A percentile compares a stretch with the other conserved stretches of the same genome.
Conservation (phyloP, 1,140 invertebrate species). For the Spodoptera frugiperda region DNA sequence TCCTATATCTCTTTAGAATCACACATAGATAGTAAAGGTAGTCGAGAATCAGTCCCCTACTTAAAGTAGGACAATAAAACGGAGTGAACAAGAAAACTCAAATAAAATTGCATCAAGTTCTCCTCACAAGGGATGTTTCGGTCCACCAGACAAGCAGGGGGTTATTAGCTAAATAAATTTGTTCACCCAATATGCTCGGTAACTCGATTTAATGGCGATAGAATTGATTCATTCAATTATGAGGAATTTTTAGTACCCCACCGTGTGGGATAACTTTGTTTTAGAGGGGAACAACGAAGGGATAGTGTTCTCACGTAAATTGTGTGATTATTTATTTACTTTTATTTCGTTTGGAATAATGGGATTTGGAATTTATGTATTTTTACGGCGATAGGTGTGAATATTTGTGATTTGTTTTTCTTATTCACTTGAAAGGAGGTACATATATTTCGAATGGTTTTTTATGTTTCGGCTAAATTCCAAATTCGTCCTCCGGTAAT, state of each 20-base stretch:
- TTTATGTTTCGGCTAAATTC: too few species aligned
- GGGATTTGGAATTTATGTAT: neutral
- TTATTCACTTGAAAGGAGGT: too few species aligned
- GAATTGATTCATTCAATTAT: constrained; percentile 86
- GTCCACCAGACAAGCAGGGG: constrained; percentile 64
- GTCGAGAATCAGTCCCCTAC: too few species aligned
- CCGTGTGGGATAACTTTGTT: constrained; percentile 76
- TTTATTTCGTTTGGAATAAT: constrained; percentile 18
- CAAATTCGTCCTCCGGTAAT: too few species aligned
- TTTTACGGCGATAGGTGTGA: neutral
- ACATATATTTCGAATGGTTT: too few species aligned
- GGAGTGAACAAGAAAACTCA: neutral
- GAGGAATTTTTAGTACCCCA: constrained; percentile 85
- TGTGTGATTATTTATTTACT: constrained; percentile 66
- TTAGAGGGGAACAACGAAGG: constrained; percentile 65
- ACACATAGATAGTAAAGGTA: too few species aligned
- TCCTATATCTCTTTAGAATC: too few species aligned
- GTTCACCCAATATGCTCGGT: constrained; percentile 85
- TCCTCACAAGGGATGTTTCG: constrained; percentile 69
- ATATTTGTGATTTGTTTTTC: neutral
- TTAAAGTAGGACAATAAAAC: too few species aligned
- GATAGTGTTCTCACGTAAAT: constrained; percentile 74
- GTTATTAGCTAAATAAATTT: constrained; percentile 86
- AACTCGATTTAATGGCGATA: constrained; percentile 86
- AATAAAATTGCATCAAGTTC: neutral